Evolutionary conservation across 1,140 invertebrate species (phyloP), one percentile per base, ranked within the genome.

Genomic region (Piezodorus guildinii): DNA sequence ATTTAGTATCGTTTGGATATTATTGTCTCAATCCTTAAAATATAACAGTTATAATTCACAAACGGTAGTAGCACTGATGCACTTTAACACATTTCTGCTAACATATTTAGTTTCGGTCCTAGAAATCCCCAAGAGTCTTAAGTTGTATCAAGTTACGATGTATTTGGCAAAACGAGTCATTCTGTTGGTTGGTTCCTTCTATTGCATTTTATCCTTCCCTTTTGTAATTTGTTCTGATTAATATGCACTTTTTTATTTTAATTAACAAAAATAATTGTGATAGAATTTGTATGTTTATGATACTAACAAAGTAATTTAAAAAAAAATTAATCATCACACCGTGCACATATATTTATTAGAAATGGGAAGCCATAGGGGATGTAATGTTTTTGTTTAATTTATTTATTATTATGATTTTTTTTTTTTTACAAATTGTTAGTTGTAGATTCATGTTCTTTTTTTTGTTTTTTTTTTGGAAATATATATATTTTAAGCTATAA

Each of bases 161-260:
- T 56, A 5, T 25, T 9, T 19, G 19, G 9, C 23, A 23, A 10
- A 3, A 3, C 12, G n/a, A 52, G n/a, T 56, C 3, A 23, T 23
- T 3, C 15, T 25, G 27, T 25, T 56, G 52, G 52, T 56, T 56
- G 52, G 52, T 23, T 25, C 52, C 52, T 56, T 23, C 52, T 25
- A 23, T 56, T 56, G 52, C 52, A 56, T 23, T n/a, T n/a, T 23
- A 8, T 49, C 19, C n/a, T 49, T 49, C 46, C n/a, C 46, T 49
- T 49, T 49, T 19, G n/a, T 49, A 19, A 56, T 56, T 56, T 56
- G 52, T 56, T 10, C 25, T 56, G 52, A 56, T 56, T 56, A 56
- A 56, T 56, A 23, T 56, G 52, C 52, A 56, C 52, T 25, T 56
- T 14, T 56, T 56, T 23, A 23, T 25, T 10, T 25, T 9, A 27